Base-by-base conservation (phyloP, 1,140 invertebrate genomes). In the Periplaneta americana region DNA sequence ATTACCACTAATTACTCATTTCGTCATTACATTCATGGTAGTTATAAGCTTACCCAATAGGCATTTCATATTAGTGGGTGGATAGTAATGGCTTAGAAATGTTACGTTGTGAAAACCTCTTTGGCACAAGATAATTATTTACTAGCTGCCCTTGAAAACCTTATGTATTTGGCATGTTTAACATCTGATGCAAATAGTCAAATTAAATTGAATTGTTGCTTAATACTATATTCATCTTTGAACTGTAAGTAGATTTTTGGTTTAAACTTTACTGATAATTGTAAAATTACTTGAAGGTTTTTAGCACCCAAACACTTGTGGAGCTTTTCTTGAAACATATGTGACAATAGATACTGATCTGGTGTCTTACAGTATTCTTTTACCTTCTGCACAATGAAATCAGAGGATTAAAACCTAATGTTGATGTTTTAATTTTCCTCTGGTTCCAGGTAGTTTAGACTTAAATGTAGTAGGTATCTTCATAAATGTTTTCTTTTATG, bases 281-380 rank as follows among this genome's bases (percentile, higher is more conserved):
- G n/a, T 35, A 15, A 78, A 34, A 78, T n/a, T 35, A n/a, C 18
- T 22, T 11, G 17, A 4, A 36, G 34, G 33, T 36, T 36, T 8
- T 78, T 78, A 13, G 77, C 32, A 34, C 31, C n/a, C 15, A 37
- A 32, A 37, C 77, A 78, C 77, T 78, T 37, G 77, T 78, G 77
- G 77, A 78, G 77, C 34, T 78, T 78, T 78, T 78, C 77, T 4
- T 78, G 77, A 78, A 32, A 1, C 22, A 28, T n/a, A 6, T 66
- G 11, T 66, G 15, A 48, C 39, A 48, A 48, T 39, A 39, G 17
- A 6, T 6, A 48, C 39, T 48, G 39, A n/a, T n/a, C n/a, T n/a
- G n/a, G n/a, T n/a, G n/a, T n/a, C n/a, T n/a, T n/a, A n/a, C n/a
- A n/a, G n/a, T n/a, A n/a, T n/a, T n/a, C n/a, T n/a, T n/a, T n/a